Base-by-base conservation (phyloP, 2,797 vertebrate species). In the Acestrorhynchus altus region DNA sequence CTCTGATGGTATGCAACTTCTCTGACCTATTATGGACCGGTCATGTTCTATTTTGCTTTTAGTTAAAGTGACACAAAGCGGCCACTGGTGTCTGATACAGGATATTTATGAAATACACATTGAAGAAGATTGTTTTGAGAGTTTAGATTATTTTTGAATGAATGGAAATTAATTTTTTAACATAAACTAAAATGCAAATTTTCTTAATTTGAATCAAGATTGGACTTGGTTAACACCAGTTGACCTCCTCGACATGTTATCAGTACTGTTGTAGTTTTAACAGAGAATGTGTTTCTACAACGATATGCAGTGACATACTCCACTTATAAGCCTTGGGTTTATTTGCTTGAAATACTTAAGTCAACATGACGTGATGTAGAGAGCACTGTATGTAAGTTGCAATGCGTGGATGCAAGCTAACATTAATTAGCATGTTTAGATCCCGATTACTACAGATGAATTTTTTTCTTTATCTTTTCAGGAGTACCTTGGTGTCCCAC, bases 401-500 rank as follows among this genome's bases (percentile, higher is more conserved):
- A 13, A 1, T 24, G 10, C 24, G 24, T 6, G n/a, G 12, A 20
- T 54, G 51, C 51, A 22, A 11, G 8, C 20, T 24, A 8, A 22
- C 2, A 8, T 8, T 54, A 22, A 8, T n/a, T n/a, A 35, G 6
- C 31, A 35, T 35, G 31, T 35, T 35, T 35, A 35, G 31, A 35
- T 35, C 31, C n/a, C 31, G 31, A 35, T 2, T 35, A 40, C 5
- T 65, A 46, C 18, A 46, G 12, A 28, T 59, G 24, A n/a, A n/a
- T n/a, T n/a, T 1, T 8, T 57, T 42, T 72, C 12, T 59, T 59
- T n/a, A n/a, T n/a, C 26, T 80, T 69, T 76, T 51, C 87, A 98
- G 96, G 94, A 91, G 90, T 93, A 82, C 91, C 94, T 28, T 97
- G 97, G 96, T 95, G 95, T 87, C 94, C 95, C 15, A 92, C 95